Percentiles rank a stretch among this genome's conserved stretches.
These are phyloP conservation scores for Taenaris catops DNA, from an alignment of 2,888 invertebrate species.

Conservation along the genomic window DNA sequence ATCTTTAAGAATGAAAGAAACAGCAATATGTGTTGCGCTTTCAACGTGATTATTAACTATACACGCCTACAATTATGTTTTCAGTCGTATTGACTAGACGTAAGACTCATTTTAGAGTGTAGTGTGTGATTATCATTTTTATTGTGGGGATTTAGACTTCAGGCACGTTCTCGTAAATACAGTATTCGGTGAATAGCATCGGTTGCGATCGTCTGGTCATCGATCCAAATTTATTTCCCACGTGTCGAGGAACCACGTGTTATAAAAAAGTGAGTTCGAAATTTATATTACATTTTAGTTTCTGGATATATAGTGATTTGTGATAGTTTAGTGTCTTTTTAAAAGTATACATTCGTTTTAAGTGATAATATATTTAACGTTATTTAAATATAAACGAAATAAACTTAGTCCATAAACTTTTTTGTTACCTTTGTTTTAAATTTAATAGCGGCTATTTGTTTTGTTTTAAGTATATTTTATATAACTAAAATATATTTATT, in stretches of 20 bases:
- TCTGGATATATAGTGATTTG: background rate
- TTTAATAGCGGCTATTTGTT: too few relatives aligned
- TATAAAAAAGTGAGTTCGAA: slow-evolving; percentile 23
- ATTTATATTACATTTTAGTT: slow-evolving; percentile 1
- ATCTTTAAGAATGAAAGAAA: slow-evolving; percentile 40
- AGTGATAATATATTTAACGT: too few relatives aligned
- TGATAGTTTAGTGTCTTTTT: slow-evolving; percentile 1
- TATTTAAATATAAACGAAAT: too few relatives aligned
- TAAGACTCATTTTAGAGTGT: slow-evolving; percentile 39
- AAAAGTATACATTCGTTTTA: too few relatives aligned
- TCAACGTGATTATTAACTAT: slow-evolving; percentile 43
- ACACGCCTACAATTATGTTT: slow-evolving; percentile 14
- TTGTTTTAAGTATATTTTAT: too few relatives aligned
- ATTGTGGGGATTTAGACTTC: slow-evolving; percentile 39
- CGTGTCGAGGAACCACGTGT: slow-evolving; percentile 22
- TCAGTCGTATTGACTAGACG: background rate
- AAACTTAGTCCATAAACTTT: too few relatives aligned
- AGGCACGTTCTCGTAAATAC: slow-evolving; percentile 35
- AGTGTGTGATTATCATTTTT: slow-evolving; percentile 42
- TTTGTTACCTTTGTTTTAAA: too few relatives aligned
- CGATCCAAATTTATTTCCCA: slow-evolving; percentile 9
- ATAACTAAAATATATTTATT: too few relatives aligned
- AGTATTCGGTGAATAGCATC: slow-evolving; percentile 32
- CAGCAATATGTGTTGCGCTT: slow-evolving; percentile 37
- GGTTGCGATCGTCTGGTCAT: slow-evolving; percentile 12